phyloP scores from a whole-genome alignment of 2,113 vertebrate genomes.

The Muntiacus muntjak region DNA sequence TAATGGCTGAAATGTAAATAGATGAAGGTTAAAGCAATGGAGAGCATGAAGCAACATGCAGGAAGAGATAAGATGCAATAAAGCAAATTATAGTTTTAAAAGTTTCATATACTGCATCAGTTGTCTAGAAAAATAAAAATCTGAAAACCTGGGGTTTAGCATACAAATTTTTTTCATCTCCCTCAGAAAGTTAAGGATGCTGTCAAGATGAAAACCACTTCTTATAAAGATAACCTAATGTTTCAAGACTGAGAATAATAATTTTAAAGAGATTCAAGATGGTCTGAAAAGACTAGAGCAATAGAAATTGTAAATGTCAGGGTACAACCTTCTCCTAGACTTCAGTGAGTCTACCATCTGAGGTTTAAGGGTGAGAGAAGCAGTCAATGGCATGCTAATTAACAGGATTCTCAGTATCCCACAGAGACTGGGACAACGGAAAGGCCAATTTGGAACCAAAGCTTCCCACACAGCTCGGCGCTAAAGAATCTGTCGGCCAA shows the following conservation, averaged over 20 bases:
- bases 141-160: neutral
- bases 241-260: neutral
- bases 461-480: rapidly evolving
- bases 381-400: neutral
- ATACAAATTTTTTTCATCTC: neutral
- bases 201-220: slow-evolving; percentile 8
- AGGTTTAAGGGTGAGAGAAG: neutral
- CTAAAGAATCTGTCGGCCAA: neutral
- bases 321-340: neutral
- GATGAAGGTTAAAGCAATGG: neutral
- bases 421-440: rapidly evolving
- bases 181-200: slow-evolving; percentile 31
- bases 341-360: neutral
- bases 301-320: neutral
- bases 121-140: slow-evolving; percentile 22
- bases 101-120: neutral
- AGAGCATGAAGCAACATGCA: neutral
- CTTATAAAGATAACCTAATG: neutral
- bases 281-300: neutral
- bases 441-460: neutral
- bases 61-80: slow-evolving; percentile 28
- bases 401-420: neutral
- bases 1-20: slow-evolving; percentile 41
- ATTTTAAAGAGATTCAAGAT: neutral
- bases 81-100: slow-evolving; percentile 9